Evolutionary conservation across 1,140 invertebrate genomes (phyloP).

Genomic region (Aporrectodea caliginosa): DNA sequence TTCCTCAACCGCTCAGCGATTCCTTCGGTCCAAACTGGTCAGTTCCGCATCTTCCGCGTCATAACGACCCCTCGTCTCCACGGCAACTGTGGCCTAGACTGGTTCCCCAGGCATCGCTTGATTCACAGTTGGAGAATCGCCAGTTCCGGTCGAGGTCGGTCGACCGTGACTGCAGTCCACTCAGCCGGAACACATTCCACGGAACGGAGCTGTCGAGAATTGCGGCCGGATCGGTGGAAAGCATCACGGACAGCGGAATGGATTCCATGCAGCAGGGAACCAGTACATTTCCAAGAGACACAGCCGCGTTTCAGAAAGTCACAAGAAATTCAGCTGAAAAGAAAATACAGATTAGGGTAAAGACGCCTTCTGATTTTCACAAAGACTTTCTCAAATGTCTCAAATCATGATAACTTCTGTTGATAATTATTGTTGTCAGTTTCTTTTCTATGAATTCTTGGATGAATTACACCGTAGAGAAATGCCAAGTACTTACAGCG

Average conservation of each 20-base stretch:
- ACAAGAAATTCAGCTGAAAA: neutral
- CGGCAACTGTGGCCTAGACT: neutral
- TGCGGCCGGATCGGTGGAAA: neutral
- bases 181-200: neutral
- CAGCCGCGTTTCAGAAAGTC: neutral
- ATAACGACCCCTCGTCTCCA: no score
- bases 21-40: neutral
- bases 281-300: neutral
- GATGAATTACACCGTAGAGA: no score
- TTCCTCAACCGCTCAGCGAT: neutral
- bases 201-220: neutral
- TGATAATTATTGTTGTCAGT: neutral
- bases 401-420: neutral
- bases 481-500: no score
- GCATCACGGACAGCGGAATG: neutral
- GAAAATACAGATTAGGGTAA: neutral
- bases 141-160: neutral
- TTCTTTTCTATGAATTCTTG: neutral
- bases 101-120: neutral
- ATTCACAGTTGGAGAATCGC: neutral
- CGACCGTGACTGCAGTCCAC: neutral
- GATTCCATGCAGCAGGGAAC: neutral
- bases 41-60: no score
- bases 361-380: neutral
- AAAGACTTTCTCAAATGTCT: neutral